Evolutionary conservation across 2,888 invertebrate genomes (phyloP).

Genomic region (Thysanoteuthis rhombus): DNA sequence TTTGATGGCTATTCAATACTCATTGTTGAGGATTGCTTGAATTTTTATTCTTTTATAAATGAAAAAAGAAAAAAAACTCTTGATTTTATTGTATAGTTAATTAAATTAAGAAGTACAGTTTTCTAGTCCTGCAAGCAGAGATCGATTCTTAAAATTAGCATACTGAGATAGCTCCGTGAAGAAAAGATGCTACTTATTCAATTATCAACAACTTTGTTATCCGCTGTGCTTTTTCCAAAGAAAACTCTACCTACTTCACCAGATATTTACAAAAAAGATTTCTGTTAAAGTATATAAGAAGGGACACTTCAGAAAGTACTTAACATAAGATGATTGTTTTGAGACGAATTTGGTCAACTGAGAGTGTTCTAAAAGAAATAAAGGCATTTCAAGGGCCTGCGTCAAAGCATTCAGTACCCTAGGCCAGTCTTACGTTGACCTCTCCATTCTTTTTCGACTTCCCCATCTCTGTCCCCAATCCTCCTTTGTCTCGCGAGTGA

Average conservation of each 20-base stretch:
- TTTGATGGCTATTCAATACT: background rate
- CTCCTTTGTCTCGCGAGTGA: too few species aligned
- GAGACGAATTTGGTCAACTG: too few species aligned
- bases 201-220: background rate
- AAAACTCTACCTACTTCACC: background rate
- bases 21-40: background rate
- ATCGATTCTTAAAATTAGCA: background rate
- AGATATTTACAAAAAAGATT: background rate
- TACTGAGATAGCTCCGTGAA: background rate
- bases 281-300: too few species aligned
- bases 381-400: too few species aligned
- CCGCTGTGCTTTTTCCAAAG: background rate
- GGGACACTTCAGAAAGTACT: too few species aligned
- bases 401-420: too few species aligned
- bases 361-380: too few species aligned
- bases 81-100: background rate
- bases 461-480: too few species aligned
- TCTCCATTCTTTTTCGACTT: too few species aligned
- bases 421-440: too few species aligned
- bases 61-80: background rate
- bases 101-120: background rate
- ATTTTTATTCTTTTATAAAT: background rate
- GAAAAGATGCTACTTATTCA: background rate
- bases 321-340: too few species aligned
- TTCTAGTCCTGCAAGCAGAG: background rate